A percentile compares a stretch with the other conserved stretches of the same genome.
These are phyloP conservation scores for Drosophila pseudoananassae DNA, from an alignment of 1,140 invertebrate species.

Conservation along the genomic window DNA sequence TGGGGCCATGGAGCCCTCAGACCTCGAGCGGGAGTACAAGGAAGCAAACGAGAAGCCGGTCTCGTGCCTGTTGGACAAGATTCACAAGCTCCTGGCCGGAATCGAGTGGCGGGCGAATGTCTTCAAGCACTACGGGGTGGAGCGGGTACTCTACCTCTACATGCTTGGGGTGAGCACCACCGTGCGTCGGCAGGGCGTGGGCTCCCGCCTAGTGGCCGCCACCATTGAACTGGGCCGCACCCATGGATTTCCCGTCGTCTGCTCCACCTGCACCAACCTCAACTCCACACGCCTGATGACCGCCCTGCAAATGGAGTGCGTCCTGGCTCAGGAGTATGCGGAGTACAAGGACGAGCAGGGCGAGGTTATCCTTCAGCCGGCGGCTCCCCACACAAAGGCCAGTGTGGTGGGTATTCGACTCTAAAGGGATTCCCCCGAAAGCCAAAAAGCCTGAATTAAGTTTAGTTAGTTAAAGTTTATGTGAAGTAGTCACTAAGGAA, in stretches of 20 bases:
- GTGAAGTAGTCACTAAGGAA: not conserved
- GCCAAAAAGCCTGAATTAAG: not conserved
- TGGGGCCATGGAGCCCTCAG: slow-evolving; percentile 27
- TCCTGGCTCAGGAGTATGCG: slow-evolving; percentile 41
- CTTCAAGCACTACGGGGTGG: slow-evolving; percentile 42
- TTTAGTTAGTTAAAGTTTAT: not conserved
- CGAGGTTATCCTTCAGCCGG: slow-evolving; percentile 36
- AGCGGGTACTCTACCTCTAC: slow-evolving; percentile 51
- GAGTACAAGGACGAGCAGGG: slow-evolving; percentile 60
- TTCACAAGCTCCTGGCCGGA: slow-evolving; percentile 46
- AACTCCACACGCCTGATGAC: slow-evolving; percentile 45
- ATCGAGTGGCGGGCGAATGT: slow-evolving; percentile 49
- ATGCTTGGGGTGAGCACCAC: slow-evolving; percentile 46
- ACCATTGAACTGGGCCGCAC: slow-evolving; percentile 48
- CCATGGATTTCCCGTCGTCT: slow-evolving; percentile 37
- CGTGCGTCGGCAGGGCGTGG: slow-evolving; percentile 50
- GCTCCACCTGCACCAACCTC: slow-evolving; percentile 52
- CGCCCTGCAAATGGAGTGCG: slow-evolving; percentile 39
- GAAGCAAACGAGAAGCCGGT: slow-evolving; percentile 21
- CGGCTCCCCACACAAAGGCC: slow-evolving; percentile 46
- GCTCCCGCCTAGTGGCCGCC: slow-evolving; percentile 38
- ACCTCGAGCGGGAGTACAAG: slow-evolving; percentile 50
- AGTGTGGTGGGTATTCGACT: slow-evolving; percentile 63
- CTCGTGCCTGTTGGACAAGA: slow-evolving; percentile 39
- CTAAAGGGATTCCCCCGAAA: slow-evolving; percentile 31